Evolutionary conservation across 2,113 vertebrate species (phyloP).

Genomic region (Sphaerodactylus townsendi): DNA sequence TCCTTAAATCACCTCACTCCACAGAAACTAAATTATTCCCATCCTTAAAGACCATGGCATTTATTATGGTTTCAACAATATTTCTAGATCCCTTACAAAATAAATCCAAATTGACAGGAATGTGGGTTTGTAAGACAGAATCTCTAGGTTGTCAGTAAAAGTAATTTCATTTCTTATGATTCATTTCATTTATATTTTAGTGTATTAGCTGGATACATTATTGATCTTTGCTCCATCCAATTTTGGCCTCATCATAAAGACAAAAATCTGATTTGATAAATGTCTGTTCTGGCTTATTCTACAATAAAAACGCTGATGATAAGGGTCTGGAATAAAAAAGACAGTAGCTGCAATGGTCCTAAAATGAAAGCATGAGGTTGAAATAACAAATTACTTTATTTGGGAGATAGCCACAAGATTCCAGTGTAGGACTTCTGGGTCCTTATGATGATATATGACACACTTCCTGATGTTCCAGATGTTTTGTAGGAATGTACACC

Average conservation of each 20-base stretch:
- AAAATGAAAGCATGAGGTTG: background rate
- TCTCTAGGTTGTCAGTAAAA: slow-evolving; percentile 63
- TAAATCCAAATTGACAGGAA: slow-evolving; percentile 65
- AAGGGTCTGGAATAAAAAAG: background rate
- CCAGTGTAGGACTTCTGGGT: background rate
- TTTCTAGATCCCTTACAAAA: slow-evolving; percentile 47
- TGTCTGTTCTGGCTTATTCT: slow-evolving; percentile 20
- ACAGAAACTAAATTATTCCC: background rate
- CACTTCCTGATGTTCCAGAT: background rate
- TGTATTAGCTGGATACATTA: slow-evolving; percentile 68
- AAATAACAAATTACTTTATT: slow-evolving; percentile 1
- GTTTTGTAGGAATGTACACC: background rate
- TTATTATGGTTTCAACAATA: slow-evolving; percentile 51
- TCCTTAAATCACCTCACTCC: background rate
- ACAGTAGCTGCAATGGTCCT: background rate
- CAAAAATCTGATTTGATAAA: slow-evolving; percentile 59
- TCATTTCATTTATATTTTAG: slow-evolving; percentile 64
- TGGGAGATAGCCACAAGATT: background rate
- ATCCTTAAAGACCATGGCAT: slow-evolving; percentile 6
- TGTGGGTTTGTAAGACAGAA: slow-evolving; percentile 46
- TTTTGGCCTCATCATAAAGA: slow-evolving; percentile 51
- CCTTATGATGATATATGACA: background rate
- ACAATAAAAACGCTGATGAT: background rate
- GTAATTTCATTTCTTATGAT: slow-evolving; percentile 68
- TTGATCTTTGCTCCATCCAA: slow-evolving; percentile 70